phyloP scores from a whole-genome alignment of 2,888 invertebrate species.

The Drosophila ezoana region DNA sequence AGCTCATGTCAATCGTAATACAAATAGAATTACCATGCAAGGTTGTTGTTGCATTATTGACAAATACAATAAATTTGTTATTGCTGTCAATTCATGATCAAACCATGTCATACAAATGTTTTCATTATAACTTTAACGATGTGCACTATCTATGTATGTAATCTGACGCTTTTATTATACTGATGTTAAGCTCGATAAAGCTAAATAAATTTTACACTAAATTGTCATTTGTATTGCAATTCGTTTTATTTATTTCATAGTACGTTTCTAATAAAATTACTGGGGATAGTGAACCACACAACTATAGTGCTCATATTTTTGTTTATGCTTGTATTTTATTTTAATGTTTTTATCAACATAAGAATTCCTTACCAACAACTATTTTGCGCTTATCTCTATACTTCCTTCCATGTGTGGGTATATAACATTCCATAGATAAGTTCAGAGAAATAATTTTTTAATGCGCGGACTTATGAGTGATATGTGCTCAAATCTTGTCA shows the following conservation, averaged over 20 bases:
- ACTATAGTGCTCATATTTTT: not conserved
- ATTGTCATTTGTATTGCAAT: not conserved
- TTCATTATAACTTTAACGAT: slow-evolving; percentile 49
- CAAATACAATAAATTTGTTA: slow-evolving; percentile 23
- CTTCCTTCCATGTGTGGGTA: not conserved
- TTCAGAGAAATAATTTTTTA: not conserved
- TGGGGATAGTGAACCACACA: slow-evolving; percentile 33
- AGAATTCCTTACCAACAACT: not conserved
- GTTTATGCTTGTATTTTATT: not conserved
- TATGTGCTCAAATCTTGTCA: not conserved
- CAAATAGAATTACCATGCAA: slow-evolving; percentile 1
- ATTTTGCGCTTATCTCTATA: slow-evolving; percentile 1
- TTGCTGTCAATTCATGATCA: slow-evolving; percentile 33
- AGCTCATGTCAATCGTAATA: slow-evolving; percentile 5
- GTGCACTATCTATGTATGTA: slow-evolving; percentile 34
- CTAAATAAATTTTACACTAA: slow-evolving; percentile 4
- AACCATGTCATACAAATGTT: slow-evolving; percentile 57
- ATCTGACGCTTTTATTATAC: slow-evolving; percentile 34
- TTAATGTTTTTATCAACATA: slow-evolving; percentile 4
- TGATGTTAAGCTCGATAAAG: slow-evolving; percentile 20
- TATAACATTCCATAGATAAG: slow-evolving; percentile 19
- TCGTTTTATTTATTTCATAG: too few species aligned
- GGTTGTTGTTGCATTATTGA: slow-evolving; percentile 17
- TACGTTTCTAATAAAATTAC: too few species aligned
- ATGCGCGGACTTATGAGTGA: not conserved